phyloP scores from a whole-genome alignment of 2,888 invertebrate genomes.

The Dendrolimus houi region DNA sequence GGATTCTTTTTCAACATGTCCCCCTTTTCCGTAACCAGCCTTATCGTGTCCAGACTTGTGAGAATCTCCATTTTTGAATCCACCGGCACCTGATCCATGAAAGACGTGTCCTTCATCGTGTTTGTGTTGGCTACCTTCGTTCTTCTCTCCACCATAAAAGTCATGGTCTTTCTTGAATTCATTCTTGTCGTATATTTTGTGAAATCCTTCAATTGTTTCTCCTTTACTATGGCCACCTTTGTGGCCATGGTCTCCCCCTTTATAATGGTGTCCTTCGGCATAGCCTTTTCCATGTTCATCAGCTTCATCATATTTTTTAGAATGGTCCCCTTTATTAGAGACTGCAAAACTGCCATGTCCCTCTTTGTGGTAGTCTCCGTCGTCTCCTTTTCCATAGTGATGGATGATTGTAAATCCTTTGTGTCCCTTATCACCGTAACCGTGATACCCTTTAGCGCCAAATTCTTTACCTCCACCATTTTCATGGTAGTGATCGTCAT shows the following conservation, averaged over 20 bases:
- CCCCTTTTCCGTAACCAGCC: slow-evolving; percentile 62
- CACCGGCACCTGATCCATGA: slow-evolving; percentile 69
- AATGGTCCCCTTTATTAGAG: slow-evolving; percentile 67
- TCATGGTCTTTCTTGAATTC: slow-evolving; percentile 84
- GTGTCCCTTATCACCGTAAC: slow-evolving; percentile 68
- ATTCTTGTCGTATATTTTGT: slow-evolving; percentile 81
- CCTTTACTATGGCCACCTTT: slow-evolving; percentile 76
- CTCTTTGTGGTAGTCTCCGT: slow-evolving; percentile 71
- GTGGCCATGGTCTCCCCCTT: slow-evolving; percentile 71
- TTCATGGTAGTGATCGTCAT: slow-evolving; percentile 38
- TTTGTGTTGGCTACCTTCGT: slow-evolving; percentile 77
- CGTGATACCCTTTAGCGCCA: slow-evolving; percentile 51
- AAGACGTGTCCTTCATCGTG: slow-evolving; percentile 70
- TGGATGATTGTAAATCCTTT: slow-evolving; percentile 68
- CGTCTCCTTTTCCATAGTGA: slow-evolving; percentile 70
- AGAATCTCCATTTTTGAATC: slow-evolving; percentile 68
- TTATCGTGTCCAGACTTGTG: slow-evolving; percentile 70
- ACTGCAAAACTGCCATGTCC: slow-evolving; percentile 70
- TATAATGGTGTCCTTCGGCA: slow-evolving; percentile 62
- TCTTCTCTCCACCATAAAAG: slow-evolving; percentile 80
- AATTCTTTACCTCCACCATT: slow-evolving; percentile 59
- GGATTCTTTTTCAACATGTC: slow-evolving; percentile 71
- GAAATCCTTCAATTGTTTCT: slow-evolving; percentile 79
- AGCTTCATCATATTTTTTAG: slow-evolving; percentile 66
- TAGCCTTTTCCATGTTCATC: slow-evolving; percentile 70